Base-by-base conservation (phyloP, 2,113 vertebrate species). In the Ramphastos sulfuratus region DNA sequence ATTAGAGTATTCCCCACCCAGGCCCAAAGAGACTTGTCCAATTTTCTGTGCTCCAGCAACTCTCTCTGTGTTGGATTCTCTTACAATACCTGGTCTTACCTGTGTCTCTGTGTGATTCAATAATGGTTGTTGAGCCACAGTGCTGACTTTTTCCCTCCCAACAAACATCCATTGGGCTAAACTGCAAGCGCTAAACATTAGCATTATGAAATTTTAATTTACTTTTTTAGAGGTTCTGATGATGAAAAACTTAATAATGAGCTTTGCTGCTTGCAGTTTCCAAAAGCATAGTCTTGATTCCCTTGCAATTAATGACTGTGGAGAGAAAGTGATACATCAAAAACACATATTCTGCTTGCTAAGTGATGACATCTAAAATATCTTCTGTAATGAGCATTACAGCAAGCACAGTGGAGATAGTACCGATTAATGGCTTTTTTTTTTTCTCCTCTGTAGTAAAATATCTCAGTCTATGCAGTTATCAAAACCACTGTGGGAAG, bases 291-390 rank as follows among this genome's bases (percentile, higher is more conserved):
- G 88, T 86, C 79, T 93, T 91, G 70, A 84, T 86, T 95, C 94
- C 77, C 39, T 79, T 95, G 65, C 75, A 92, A 87, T 96, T 96
- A 95, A 88, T 93, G 64, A 82, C 83, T 72, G 20, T 48, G 78
- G 50, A 74, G 66, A 73, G 71, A 87, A 93, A 89, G 58, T 50
- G 73, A 63, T 94, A 28, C 21, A 95, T 95, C 90, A 92, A 87
- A 93, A 93, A 61, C 59, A 61, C 9, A 25, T 70, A 85, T 54
- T 87, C 87, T 72, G 59, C 86, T 92, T 91, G 73, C 83, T 85
- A 86, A 92, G 69, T 1, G 0, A 48, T 67, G 80, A 58, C 90
- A 89, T 81, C 88, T 95, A 48, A 91, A 95, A 77, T 87, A 85
- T 85, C 63, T 88, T 80, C 89, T 83, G 35, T 95, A 94, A 95